Conservation (phyloP, 2,888 invertebrate genomes). For the Caenorhabditis sp. region DNA sequence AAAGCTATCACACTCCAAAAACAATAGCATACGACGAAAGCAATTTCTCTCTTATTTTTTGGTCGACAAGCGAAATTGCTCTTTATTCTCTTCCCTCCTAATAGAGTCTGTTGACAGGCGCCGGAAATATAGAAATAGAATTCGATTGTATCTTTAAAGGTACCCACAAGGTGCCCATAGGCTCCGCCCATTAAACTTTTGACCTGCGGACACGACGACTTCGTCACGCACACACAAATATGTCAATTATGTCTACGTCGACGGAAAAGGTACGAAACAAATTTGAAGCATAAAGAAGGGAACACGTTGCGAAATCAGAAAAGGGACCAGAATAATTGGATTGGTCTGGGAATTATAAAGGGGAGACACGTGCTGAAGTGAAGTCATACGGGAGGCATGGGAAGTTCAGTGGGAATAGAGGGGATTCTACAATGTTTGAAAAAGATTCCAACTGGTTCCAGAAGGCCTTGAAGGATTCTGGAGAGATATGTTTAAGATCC, state of each 20-base stretch:
- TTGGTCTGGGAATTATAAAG: not conserved
- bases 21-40: conserved; percentile 1
- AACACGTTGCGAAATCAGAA: conserved; percentile 3
- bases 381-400: not conserved
- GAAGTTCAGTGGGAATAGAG: not conserved
- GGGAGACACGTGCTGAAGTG: conserved; percentile 6
- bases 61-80: no score
- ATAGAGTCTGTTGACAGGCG: not conserved
- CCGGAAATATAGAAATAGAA: conserved; percentile 56
- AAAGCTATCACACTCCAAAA: not conserved
- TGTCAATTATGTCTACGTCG: conserved; percentile 52
- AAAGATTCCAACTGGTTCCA: not conserved
- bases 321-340: conserved; percentile 23
- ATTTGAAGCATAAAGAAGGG: no score
- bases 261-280: not conserved
- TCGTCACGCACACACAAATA: conserved; percentile 30
- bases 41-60: conserved; percentile 7
- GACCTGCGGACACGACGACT: conserved; percentile 35
- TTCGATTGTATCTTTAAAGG: conserved; percentile 51
- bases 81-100: not conserved
- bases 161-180: conserved; percentile 19
- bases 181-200: conserved; percentile 56
- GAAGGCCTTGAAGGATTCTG: no score
- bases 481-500: no score
- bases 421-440: not conserved